Percentiles rank a stretch among this genome's conserved stretches.
Conservation (phyloP, 2,113 vertebrate species). For the Pampusana beccarii region DNA sequence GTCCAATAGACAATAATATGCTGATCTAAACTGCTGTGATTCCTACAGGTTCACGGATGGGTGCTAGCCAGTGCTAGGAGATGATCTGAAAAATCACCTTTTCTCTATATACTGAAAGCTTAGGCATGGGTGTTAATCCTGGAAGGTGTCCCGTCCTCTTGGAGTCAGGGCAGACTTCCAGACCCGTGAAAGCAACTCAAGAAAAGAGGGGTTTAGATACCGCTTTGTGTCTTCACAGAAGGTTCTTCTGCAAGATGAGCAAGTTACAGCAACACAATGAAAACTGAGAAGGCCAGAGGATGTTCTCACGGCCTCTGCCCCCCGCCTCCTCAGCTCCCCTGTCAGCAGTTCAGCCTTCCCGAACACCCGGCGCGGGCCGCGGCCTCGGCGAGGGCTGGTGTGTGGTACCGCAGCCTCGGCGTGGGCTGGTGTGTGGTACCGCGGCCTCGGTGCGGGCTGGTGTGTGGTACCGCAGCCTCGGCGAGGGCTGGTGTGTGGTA, state of each 20-base stretch:
- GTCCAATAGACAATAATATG: not conserved
- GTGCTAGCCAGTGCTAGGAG: not conserved
- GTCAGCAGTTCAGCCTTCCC: not conserved
- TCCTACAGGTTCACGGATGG: not conserved
- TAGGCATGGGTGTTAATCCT: not conserved
- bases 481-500: not conserved
- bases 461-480: not conserved
- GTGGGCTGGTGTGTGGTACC: not conserved
- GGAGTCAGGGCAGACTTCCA: not conserved
- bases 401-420: not conserved
- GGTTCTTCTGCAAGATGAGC: not conserved
- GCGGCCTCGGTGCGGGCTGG: no score
- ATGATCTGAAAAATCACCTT: not conserved
- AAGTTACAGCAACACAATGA: not conserved
- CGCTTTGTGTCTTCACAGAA: not conserved
- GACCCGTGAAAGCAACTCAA: not conserved
- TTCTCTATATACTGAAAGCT: not conserved
- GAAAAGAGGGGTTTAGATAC: not conserved
- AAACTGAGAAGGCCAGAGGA: not conserved
- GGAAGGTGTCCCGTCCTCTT: not conserved
- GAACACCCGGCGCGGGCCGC: not conserved
- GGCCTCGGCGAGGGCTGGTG: not conserved
- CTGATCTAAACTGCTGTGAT: not conserved
- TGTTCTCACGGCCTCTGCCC: not conserved
- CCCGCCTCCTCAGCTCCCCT: not conserved